Percentiles rank a stretch among this genome's conserved stretches.
These are phyloP conservation scores for Proterorhinus semilunaris DNA, from an alignment of 2,113 vertebrate genomes.

Conservation along the genomic window DNA sequence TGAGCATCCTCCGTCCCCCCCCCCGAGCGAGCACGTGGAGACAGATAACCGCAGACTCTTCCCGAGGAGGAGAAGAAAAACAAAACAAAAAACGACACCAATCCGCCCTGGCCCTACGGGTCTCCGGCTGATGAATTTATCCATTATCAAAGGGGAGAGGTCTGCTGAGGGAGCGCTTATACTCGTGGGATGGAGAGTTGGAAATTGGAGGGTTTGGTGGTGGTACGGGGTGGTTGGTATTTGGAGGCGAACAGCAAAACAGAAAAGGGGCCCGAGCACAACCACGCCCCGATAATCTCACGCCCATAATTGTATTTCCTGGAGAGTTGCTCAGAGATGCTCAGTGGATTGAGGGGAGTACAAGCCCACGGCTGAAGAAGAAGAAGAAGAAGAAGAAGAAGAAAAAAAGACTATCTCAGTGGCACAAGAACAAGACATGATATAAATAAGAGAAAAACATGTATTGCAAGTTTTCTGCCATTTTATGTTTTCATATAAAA, in stretches of 20 bases:
- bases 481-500: too few relatives aligned
- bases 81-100: slow-evolving; percentile 26
- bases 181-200: slow-evolving; percentile 26
- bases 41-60: slow-evolving; percentile 43
- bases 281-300: slow-evolving; percentile 48
- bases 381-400: too few relatives aligned
- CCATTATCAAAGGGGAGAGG: slow-evolving; percentile 63
- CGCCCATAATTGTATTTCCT: slow-evolving; percentile 62
- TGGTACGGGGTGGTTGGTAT: neutral
- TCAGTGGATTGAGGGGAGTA: neutral
- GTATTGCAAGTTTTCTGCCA: too few relatives aligned
- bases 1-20: slow-evolving; percentile 30
- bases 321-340: slow-evolving; percentile 34
- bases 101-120: slow-evolving; percentile 39
- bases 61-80: slow-evolving; percentile 28
- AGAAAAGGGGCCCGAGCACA: slow-evolving; percentile 20
- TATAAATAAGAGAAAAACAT: too few relatives aligned
- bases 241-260: slow-evolving; percentile 30
- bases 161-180: slow-evolving; percentile 41
- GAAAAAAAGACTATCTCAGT: neutral
- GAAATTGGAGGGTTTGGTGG: slow-evolving; percentile 8
- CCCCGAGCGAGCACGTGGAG: slow-evolving; percentile 30
- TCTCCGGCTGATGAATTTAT: slow-evolving; percentile 58
- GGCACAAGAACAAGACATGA: neutral
- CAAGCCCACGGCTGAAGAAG: slow-evolving; percentile 7